Evolutionary conservation across 2,113 vertebrate genomes (phyloP), one percentile per base, ranked within the genome.

Genomic region (Corythoichthys haematopterus): DNA sequence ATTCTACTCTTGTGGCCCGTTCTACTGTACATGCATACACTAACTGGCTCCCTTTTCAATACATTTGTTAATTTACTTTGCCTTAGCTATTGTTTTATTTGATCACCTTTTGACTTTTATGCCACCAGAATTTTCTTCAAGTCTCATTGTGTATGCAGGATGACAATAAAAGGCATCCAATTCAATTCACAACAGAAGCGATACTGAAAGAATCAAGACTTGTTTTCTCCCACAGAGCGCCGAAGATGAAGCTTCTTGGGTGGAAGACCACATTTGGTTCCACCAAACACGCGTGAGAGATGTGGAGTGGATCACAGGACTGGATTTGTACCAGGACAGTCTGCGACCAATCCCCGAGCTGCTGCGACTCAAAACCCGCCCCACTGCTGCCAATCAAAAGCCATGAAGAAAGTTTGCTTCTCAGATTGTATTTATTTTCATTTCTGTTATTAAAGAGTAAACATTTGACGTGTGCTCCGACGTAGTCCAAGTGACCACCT

Each of bases 201-300:
- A 28, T 28, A 43, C 40, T 40, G 35, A 9, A 3, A 12, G 2
- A 5, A 10, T 33, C 2, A 1, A 16, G 12, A 3, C 43, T 4
- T 5, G 2, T 48, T 33, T 37, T 13, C 15, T 36, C 9, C 46
- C 2, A 64, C 85, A 93, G 92, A 89, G 76, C 2, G 0, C 76
- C 4, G 75, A 80, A 36, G 66, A 68, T 0, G 90, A 85, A 56
- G 72, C 84, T 1, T 2, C 37, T 0, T 92, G 91, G 91, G 90
- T 89, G 2, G 92, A 93, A 47, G 87, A 92, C 55, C 84, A 81
- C 56, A 72, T 92, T 61, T 92, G 91, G 92, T 91, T 92, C 74
- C 92, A 93, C 58, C 89, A 90, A 37, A 66, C 86, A 2, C 87
- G 90, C 0, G 90, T 93, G 66, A 71, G 81, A 70, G 92, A 93